phyloP scores from a whole-genome alignment of 2,888 invertebrate genomes.

The Apotomis betuletana region DNA sequence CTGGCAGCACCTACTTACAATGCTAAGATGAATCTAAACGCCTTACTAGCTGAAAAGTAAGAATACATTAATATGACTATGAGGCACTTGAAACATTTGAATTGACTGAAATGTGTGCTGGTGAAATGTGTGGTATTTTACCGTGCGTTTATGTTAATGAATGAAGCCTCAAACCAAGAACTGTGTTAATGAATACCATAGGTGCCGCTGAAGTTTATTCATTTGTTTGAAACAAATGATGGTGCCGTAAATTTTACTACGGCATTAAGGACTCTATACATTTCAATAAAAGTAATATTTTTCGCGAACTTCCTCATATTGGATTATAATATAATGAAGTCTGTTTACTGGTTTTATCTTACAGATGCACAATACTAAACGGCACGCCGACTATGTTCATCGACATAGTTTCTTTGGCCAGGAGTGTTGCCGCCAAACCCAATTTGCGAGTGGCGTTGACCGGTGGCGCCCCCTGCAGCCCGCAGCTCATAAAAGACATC shows the following conservation, averaged over 20 bases:
- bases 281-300: no score
- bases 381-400: constrained; percentile 96
- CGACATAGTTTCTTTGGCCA: constrained; percentile 84
- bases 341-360: constrained; percentile 3
- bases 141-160: no score
- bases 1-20: constrained; percentile 85
- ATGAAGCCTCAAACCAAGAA: no score
- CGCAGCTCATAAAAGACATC: constrained; percentile 83
- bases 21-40: constrained; percentile 82
- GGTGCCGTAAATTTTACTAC: no score
- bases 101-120: no score
- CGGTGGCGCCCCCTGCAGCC: constrained; percentile 91
- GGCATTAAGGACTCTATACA: no score
- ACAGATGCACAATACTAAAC: constrained; percentile 87
- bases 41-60: constrained; percentile 88
- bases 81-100: background rate
- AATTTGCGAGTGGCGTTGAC: constrained; percentile 82
- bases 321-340: no score
- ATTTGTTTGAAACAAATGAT: no score
- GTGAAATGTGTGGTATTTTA: no score
- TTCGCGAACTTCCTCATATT: no score
- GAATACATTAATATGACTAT: constrained; percentile 37
- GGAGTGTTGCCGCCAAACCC: constrained; percentile 70
- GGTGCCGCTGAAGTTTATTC: no score
- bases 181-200: no score